Evolutionary conservation across 1,140 invertebrate genomes (phyloP).

Genomic region (Charaxes varanes): DNA sequence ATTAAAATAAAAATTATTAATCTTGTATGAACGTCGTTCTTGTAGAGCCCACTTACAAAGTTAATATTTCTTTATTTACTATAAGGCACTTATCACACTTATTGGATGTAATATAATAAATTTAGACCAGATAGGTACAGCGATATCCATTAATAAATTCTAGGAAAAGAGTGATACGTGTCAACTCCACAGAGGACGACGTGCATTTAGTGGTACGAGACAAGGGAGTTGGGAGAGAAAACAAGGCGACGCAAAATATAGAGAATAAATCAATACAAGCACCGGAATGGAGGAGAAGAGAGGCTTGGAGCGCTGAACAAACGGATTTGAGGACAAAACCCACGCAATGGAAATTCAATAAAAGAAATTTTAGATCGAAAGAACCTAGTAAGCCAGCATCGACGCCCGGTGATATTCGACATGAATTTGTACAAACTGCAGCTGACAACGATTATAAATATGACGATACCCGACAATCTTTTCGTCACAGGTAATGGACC

Average conservation of each 20-base stretch:
- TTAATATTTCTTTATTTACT: constrained; percentile 1
- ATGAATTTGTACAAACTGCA: constrained; percentile 64
- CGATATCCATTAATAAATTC: constrained; percentile 74
- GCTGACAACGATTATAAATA: constrained; percentile 68
- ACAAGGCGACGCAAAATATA: constrained; percentile 79
- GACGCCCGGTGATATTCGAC: constrained; percentile 58
- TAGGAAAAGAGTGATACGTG: constrained; percentile 82
- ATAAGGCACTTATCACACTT: constrained; percentile 11
- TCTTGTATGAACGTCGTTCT: too few species aligned
- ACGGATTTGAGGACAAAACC: constrained; percentile 77
- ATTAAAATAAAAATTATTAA: too few species aligned
- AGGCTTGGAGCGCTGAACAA: constrained; percentile 86
- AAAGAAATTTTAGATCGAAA: constrained; percentile 75
- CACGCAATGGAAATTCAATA: constrained; percentile 84
- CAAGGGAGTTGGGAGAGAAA: constrained; percentile 79
- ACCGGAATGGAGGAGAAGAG: constrained; percentile 81
- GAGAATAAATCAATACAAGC: constrained; percentile 78
- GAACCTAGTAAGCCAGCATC: constrained; percentile 61
- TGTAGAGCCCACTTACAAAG: neutral
- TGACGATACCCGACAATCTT: constrained; percentile 61
- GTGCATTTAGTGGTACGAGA: constrained; percentile 79
- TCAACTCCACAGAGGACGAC: constrained; percentile 83
- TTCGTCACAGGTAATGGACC: constrained; percentile 53
- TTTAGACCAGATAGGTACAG: constrained; percentile 60
- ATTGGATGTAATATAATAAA: constrained; percentile 8